These are phyloP conservation scores for Cyanocitta stelleri DNA, from an alignment of 2,113 vertebrate genomes.

Conservation along the genomic window DNA sequence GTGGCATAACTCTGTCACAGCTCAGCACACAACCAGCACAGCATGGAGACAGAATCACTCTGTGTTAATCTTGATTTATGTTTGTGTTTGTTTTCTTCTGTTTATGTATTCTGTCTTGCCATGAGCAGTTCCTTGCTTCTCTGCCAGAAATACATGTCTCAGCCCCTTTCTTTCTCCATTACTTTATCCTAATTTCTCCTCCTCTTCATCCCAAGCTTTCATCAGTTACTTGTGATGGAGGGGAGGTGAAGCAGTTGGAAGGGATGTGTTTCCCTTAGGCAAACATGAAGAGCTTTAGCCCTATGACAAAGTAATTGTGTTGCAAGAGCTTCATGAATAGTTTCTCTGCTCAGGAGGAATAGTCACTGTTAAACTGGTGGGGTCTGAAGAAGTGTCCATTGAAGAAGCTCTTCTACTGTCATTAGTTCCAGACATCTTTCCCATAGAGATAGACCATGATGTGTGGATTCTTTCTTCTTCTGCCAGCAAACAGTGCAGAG, in stretches of 20 bases:
- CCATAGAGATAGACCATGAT: background rate
- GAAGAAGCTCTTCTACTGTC: background rate
- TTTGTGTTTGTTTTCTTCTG: constrained; percentile 14
- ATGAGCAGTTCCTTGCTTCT: background rate
- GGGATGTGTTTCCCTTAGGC: background rate
- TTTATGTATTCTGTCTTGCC: constrained; percentile 7
- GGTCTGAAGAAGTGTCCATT: background rate
- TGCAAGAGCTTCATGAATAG: background rate
- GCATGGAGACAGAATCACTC: background rate
- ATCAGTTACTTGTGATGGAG: background rate
- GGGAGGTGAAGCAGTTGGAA: background rate
- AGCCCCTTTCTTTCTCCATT: background rate
- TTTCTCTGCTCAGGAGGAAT: background rate
- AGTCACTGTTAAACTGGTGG: background rate
- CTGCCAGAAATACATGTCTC: constrained; percentile 25
- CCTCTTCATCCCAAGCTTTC: background rate
- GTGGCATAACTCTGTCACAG: background rate
- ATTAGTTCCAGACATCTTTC: background rate
- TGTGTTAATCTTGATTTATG: background rate
- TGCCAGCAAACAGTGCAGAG: background rate
- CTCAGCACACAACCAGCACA: background rate
- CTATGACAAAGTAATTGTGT: background rate
- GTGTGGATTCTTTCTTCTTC: background rate
- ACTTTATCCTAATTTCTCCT: constrained; percentile 2
- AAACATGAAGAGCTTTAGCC: background rate